A percentile compares a stretch with the other conserved stretches of the same genome.
These are phyloP conservation scores for Xerus inauris DNA, from an alignment of 2,113 vertebrate genomes.

Conservation along the genomic window DNA sequence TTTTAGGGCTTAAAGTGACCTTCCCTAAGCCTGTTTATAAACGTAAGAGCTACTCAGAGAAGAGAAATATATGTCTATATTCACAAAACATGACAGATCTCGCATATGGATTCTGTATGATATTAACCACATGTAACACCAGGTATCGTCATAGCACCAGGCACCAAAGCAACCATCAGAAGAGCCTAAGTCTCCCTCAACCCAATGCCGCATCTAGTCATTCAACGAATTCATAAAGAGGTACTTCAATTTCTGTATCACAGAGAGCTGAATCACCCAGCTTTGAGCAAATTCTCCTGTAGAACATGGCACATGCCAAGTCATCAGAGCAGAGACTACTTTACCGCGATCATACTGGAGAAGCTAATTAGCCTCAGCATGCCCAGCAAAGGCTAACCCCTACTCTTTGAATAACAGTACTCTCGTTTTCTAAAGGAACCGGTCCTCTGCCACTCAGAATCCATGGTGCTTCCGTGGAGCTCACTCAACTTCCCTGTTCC, in stretches of 20 bases:
- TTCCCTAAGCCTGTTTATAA: not conserved
- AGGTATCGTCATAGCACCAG: not conserved
- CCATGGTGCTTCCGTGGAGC: too few relatives aligned
- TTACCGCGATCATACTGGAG: not conserved
- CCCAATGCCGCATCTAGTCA: not conserved
- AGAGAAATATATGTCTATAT: not conserved
- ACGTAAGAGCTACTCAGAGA: not conserved
- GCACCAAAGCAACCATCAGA: not conserved
- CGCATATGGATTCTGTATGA: not conserved
- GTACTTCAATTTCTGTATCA: not conserved
- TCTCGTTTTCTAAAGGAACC: not conserved
- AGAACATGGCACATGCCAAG: not conserved
- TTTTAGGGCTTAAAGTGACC: not conserved
- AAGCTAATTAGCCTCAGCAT: not conserved
- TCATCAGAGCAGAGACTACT: not conserved
- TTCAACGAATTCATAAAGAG: not conserved
- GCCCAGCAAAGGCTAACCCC: not conserved
- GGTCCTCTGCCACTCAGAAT: not conserved
- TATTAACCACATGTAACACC: not conserved
- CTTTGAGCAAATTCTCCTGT: not conserved
- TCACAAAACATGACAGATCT: not conserved
- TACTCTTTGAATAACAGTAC: not conserved
- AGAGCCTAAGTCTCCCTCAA: not conserved
- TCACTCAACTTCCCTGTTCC: not conserved
- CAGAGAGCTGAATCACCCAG: not conserved